A percentile compares a stretch with the other conserved stretches of the same genome.
phyloP scores from a whole-genome alignment of 2,113 vertebrate genomes.

The Sceloporus tristichus region DNA sequence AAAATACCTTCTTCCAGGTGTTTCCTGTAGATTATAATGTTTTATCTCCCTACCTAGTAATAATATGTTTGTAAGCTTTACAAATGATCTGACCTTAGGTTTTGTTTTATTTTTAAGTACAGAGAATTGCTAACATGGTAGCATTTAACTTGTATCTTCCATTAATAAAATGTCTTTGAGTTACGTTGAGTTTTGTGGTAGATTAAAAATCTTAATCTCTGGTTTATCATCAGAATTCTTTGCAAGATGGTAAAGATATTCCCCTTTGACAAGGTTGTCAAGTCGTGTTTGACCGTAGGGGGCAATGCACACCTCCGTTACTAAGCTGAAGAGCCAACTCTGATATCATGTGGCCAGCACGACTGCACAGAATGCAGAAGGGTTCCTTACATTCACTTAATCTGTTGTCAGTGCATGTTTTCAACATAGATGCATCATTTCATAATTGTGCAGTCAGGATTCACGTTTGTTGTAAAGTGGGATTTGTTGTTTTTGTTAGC shows the following conservation, averaged over 20 bases:
- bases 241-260: no score
- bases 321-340: no score
- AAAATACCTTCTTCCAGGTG: constrained; percentile 32
- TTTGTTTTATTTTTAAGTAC: background rate
- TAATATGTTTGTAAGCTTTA: background rate
- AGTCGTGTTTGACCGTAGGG: no score
- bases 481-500: no score
- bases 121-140: background rate
- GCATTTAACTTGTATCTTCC: background rate
- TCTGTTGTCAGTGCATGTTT: background rate
- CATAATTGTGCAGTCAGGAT: no score
- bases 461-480: no score
- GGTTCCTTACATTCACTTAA: background rate
- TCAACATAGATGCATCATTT: background rate
- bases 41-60: constrained; percentile 23
- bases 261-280: no score
- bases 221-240: background rate
- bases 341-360: no score
- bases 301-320: no score
- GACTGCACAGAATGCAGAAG: no score
- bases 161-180: background rate
- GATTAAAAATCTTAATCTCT: background rate
- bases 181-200: background rate
- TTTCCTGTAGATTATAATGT: constrained; percentile 46
- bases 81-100: background rate